These are phyloP conservation scores for Mionectes olivaceus DNA, from an alignment of 2,797 vertebrate genomes.

Conservation along the genomic window DNA sequence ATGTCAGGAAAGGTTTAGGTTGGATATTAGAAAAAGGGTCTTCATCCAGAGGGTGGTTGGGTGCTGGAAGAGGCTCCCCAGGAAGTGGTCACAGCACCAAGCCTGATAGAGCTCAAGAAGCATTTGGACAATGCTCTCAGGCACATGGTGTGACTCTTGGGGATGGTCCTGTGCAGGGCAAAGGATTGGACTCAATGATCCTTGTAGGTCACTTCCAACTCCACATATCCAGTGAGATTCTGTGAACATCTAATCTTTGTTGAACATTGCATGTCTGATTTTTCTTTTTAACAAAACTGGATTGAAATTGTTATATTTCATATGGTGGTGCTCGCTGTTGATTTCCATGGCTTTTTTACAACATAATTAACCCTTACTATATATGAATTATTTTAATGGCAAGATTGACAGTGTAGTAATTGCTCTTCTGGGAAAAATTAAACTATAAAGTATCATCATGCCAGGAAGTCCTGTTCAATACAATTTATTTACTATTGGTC, in stretches of 20 bases:
- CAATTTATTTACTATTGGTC: not conserved
- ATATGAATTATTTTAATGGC: not conserved
- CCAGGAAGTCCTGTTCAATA: not conserved
- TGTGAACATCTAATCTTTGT: not conserved
- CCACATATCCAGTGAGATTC: not conserved
- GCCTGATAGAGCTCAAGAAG: not conserved
- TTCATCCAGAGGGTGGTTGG: not conserved
- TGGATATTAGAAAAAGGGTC: not conserved
- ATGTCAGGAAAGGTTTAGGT: not conserved
- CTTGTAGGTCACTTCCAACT: not conserved
- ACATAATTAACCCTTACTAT: not conserved
- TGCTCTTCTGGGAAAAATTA: slow-evolving; percentile 22
- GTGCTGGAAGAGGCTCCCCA: not conserved
- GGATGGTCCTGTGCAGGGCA: not conserved
- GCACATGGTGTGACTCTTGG: not conserved
- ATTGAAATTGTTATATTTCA: not conserved
- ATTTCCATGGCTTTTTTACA: not conserved
- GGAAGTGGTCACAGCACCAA: not conserved
- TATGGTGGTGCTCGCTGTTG: not conserved
- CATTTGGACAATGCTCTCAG: not conserved
- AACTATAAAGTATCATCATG: not conserved
- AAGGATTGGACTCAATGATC: not conserved
- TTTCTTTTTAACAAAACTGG: not conserved
- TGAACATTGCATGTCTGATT: not conserved
- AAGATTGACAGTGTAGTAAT: not conserved